Conservation (phyloP, 1,140 invertebrate species). For the Drosophila orosa region DNA sequence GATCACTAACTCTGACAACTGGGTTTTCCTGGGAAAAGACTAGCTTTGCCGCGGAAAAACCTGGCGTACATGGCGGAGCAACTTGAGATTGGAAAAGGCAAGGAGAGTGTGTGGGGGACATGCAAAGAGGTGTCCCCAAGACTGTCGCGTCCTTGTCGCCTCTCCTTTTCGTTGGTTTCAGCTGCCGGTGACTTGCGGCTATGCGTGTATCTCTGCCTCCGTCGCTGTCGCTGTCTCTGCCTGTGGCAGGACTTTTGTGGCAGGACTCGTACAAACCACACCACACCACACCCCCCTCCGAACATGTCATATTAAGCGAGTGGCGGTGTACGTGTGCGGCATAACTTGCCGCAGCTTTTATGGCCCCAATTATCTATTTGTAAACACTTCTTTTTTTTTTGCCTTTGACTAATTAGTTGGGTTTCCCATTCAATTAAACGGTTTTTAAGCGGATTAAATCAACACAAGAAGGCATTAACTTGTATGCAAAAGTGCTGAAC, state of each 20-base stretch:
- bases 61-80: not conserved
- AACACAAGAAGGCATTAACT: not conserved
- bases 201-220: conserved; percentile 12
- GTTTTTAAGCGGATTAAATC: conserved; percentile 2
- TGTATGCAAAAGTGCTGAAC: not conserved
- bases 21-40: not conserved
- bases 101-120: not conserved
- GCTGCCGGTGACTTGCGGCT: conserved; percentile 67
- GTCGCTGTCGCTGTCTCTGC: conserved; percentile 28
- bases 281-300: not conserved
- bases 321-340: conserved; percentile 70
- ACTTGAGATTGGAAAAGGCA: conserved; percentile 4
- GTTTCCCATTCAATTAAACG: conserved; percentile 21
- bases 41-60: not conserved
- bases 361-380: conserved; percentile 41
- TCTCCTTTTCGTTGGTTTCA: conserved; percentile 10
- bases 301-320: conserved; percentile 76
- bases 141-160: conserved; percentile 15
- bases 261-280: conserved; percentile 14
- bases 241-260: conserved; percentile 42
- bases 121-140: conserved; percentile 20
- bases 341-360: conserved; percentile 76
- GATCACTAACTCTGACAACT: conserved; percentile 4
- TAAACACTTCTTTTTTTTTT: conserved; percentile 26
- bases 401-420: conserved; percentile 54